Conservation (phyloP, 2,888 invertebrate species). For the Sarcophaga caerulescens region DNA sequence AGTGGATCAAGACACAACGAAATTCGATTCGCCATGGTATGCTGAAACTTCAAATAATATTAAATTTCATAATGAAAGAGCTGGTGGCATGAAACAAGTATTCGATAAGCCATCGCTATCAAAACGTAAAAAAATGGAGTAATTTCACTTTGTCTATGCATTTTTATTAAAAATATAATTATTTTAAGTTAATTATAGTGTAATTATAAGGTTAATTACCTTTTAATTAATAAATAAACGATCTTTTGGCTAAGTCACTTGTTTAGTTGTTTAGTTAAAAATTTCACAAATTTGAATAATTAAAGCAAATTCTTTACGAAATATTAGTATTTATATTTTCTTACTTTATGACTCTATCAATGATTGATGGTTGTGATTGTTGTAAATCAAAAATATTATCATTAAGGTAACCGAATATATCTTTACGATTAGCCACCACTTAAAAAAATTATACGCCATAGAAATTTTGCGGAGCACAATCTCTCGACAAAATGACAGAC, state of each 20-base stretch:
- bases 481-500: background rate
- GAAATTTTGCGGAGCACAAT: background rate
- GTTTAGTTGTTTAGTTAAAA: too few relatives aligned
- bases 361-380: conserved; percentile 16
- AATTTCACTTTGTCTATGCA: conserved; percentile 14
- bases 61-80: conserved; percentile 92
- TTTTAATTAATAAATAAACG: conserved; percentile 37
- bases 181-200: conserved; percentile 32
- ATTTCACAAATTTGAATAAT: too few relatives aligned
- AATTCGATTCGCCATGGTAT: conserved; percentile 98
- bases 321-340: background rate
- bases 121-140: conserved; percentile 79
- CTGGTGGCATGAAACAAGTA: conserved; percentile 95
- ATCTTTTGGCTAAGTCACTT: background rate
- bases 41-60: conserved; percentile 93
- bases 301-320: too few relatives aligned
- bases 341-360: background rate
- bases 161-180: background rate
- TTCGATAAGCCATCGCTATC: conserved; percentile 91
- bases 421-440: conserved; percentile 6
- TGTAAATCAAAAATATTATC: conserved; percentile 31
- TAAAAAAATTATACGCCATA: background rate
- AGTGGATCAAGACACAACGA: conserved; percentile 99
- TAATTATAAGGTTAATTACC: conserved; percentile 49
- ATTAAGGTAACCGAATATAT: conserved; percentile 20